These are phyloP conservation scores for Montipora sp. DNA, from an alignment of 64 coral and sea anemone genomes.

Conservation along the genomic window DNA sequence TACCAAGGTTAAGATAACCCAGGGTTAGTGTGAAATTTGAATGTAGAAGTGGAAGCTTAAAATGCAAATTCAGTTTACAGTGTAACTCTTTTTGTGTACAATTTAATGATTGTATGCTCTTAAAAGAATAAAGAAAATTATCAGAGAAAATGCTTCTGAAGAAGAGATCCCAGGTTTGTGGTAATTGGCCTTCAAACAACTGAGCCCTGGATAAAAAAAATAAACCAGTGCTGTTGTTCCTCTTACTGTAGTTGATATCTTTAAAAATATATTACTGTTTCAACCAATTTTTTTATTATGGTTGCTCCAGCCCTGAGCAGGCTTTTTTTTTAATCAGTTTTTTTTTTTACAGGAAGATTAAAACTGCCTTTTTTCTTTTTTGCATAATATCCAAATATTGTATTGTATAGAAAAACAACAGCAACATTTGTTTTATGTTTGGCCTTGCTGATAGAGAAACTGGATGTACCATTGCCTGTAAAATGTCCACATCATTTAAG, in stretches of 20 bases:
- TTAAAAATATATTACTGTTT: background rate
- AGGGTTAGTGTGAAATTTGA: too few species aligned
- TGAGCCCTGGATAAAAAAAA: background rate
- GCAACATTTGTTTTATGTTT: constrained; percentile 6
- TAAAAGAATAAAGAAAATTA: too few species aligned
- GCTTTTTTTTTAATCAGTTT: background rate
- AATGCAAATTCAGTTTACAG: too few species aligned
- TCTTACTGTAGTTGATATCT: constrained; percentile 16
- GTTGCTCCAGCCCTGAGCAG: background rate
- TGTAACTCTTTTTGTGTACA: too few species aligned
- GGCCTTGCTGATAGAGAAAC: constrained; percentile 4
- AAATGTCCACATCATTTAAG: too few species aligned
- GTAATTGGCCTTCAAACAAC: background rate
- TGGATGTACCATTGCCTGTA: too few species aligned
- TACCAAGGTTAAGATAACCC: too few species aligned
- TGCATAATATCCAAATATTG: background rate
- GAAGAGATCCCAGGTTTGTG: too few species aligned
- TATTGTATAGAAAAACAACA: constrained; percentile 10
- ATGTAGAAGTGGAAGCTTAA: too few species aligned
- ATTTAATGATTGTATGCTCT: too few species aligned
- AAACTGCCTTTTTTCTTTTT: background rate
- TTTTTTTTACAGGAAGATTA: background rate
- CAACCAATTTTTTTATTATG: background rate
- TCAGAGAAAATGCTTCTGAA: too few species aligned
- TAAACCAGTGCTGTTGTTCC: background rate